These are phyloP conservation scores for Corythaixoides concolor DNA, from an alignment of 2,113 vertebrate genomes.

Conservation along the genomic window DNA sequence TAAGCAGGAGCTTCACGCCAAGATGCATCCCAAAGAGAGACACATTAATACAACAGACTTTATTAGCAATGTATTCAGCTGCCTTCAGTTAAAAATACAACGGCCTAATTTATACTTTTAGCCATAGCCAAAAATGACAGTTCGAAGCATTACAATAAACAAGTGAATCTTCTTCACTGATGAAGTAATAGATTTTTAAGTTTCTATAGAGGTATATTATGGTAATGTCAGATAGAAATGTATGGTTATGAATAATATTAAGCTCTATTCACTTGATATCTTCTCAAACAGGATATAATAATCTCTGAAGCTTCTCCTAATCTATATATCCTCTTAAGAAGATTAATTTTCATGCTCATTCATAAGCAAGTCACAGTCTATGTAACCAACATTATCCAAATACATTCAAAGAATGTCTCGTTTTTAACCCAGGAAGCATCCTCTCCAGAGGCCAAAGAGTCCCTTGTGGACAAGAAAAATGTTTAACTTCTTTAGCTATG, in stretches of 20 bases:
- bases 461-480: background rate
- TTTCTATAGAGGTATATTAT: slow-evolving; percentile 21
- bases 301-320: slow-evolving; percentile 33
- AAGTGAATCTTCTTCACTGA: background rate
- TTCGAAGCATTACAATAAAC: slow-evolving; percentile 4
- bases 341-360: slow-evolving; percentile 41
- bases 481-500: background rate
- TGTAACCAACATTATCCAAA: background rate
- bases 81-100: background rate
- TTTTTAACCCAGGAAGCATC: background rate
- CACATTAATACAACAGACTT: background rate
- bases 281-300: slow-evolving; percentile 19
- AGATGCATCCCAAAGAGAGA: background rate
- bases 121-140: background rate
- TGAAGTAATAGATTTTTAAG: background rate
- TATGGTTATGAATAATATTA: slow-evolving; percentile 8
- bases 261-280: slow-evolving; percentile 8
- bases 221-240: background rate
- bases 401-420: background rate
- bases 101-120: background rate
- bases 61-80: background rate
- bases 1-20: background rate
- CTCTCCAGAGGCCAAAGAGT: background rate
- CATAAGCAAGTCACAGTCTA: slow-evolving; percentile 22
- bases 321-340: slow-evolving; percentile 39